Evolutionary conservation across 1,140 invertebrate genomes (phyloP).

Genomic region (Chlorops oryzae): DNA sequence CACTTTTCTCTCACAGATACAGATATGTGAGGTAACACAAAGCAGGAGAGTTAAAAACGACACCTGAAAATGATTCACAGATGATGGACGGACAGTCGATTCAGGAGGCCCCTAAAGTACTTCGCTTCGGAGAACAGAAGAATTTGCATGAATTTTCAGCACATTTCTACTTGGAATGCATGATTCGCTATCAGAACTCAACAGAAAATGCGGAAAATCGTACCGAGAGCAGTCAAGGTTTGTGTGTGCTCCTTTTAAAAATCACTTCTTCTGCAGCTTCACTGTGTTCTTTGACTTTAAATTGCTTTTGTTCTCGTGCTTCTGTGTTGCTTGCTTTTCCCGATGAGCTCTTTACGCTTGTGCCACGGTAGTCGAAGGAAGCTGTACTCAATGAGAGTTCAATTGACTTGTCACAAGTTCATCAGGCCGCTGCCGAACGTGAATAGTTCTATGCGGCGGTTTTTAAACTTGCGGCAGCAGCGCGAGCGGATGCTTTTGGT

Average conservation of each 20-base stretch:
- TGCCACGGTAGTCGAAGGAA: constrained; percentile 31
- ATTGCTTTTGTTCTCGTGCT: too few species aligned
- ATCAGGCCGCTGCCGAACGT: constrained; percentile 21
- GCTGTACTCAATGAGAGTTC: constrained; percentile 31
- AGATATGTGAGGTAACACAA: too few species aligned
- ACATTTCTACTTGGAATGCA: constrained; percentile 38
- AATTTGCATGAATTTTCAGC: constrained; percentile 23
- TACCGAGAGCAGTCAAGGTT: neutral
- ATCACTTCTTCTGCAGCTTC: neutral
- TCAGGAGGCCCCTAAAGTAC: too few species aligned
- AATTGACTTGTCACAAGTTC: constrained; percentile 37
- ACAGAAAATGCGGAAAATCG: neutral
- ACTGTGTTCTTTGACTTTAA: neutral
- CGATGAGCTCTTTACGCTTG: constrained; percentile 16
- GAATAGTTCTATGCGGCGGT: constrained; percentile 34
- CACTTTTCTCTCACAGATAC: too few species aligned
- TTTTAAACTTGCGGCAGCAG: constrained; percentile 14
- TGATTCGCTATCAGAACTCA: constrained; percentile 31
- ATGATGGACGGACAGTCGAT: too few species aligned
- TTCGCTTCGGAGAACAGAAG: too few species aligned
- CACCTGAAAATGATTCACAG: too few species aligned
- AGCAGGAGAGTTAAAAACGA: too few species aligned
- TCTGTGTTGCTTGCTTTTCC: too few species aligned
- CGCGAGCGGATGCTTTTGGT: neutral
- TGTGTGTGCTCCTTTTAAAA: neutral